Conservation (phyloP, 2,797 vertebrate genomes). For the Geotrypetes seraphini region DNA sequence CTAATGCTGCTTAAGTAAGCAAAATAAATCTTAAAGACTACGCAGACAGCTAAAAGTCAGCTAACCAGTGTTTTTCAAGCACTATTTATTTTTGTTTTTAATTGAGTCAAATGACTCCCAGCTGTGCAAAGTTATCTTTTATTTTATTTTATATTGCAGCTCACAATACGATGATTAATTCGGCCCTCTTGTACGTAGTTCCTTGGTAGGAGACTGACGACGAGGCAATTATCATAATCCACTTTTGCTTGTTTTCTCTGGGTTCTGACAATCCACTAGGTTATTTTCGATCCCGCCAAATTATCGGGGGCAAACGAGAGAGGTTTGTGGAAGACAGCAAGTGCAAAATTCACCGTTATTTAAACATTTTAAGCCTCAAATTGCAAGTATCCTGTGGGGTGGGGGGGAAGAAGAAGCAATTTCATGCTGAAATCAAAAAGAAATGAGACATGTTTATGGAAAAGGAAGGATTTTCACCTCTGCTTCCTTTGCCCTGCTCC, state of each 20-base stretch:
- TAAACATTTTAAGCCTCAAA: slow-evolving; percentile 15
- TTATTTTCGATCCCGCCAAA: slow-evolving; percentile 36
- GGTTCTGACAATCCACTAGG: slow-evolving; percentile 38
- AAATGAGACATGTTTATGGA: no score
- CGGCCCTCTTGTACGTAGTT: slow-evolving; percentile 52
- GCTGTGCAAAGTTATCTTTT: slow-evolving; percentile 76
- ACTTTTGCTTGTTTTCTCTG: slow-evolving; percentile 74
- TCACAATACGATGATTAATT: slow-evolving; percentile 80
- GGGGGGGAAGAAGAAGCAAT: no score
- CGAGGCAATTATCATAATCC: slow-evolving; percentile 81
- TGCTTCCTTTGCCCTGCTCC: no score
- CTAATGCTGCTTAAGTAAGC: slow-evolving; percentile 17
- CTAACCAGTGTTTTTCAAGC: slow-evolving; percentile 51
- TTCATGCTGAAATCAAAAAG: no score
- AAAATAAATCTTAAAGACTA: slow-evolving; percentile 34
- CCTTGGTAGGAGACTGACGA: slow-evolving; percentile 52
- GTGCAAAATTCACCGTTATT: slow-evolving; percentile 4
- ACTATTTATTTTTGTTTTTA: slow-evolving; percentile 82
- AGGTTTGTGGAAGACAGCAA: slow-evolving; percentile 19
- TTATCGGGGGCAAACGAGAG: slow-evolving; percentile 35
- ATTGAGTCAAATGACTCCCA: slow-evolving; percentile 81
- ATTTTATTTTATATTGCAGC: slow-evolving; percentile 63
- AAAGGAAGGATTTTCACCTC: no score
- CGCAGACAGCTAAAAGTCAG: slow-evolving; percentile 27
- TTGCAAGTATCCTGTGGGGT: slow-evolving; percentile 15